phyloP scores from a whole-genome alignment of 2,113 vertebrate genomes.

The Macaca mulatta region DNA sequence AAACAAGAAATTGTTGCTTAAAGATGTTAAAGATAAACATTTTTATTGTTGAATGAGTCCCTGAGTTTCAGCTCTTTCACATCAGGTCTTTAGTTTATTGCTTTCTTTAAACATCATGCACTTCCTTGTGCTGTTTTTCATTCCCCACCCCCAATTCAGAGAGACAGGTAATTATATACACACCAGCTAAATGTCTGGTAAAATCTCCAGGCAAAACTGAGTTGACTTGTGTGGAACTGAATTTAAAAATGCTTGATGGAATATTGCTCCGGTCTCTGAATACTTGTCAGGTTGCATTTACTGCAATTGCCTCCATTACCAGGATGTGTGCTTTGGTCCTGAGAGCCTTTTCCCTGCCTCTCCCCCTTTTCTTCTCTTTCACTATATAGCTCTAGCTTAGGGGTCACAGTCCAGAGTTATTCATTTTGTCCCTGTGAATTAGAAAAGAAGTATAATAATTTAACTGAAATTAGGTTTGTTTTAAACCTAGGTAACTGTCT shows the following conservation, averaged over 20 bases:
- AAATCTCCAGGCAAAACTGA: conserved; percentile 82
- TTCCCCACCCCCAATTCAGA: conserved; percentile 54
- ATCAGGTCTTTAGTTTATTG: neutral
- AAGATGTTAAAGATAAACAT: neutral
- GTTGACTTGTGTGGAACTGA: conserved; percentile 87
- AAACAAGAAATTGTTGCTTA: neutral
- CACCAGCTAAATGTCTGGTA: conserved; percentile 90
- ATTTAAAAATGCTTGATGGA: conserved; percentile 89
- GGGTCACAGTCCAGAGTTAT: conserved; percentile 80
- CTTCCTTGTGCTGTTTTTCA: conserved; percentile 55
- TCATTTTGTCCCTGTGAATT: conserved; percentile 73
- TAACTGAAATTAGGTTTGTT: conserved; percentile 33
- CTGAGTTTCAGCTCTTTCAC: neutral
- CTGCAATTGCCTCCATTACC: conserved; percentile 77
- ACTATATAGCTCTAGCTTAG: conserved; percentile 66
- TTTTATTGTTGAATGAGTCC: neutral
- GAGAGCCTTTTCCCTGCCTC: conserved; percentile 74
- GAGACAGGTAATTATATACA: conserved; percentile 80
- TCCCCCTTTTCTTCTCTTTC: conserved; percentile 57
- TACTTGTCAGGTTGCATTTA: conserved; percentile 89
- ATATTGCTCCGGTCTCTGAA: conserved; percentile 83
- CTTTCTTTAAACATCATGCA: neutral
- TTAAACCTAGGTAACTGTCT: neutral
- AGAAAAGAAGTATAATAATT: conserved; percentile 43
- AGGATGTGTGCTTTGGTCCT: conserved; percentile 80